Conservation (phyloP, 2,888 invertebrate genomes). For the Zygogramma bicolorata region DNA sequence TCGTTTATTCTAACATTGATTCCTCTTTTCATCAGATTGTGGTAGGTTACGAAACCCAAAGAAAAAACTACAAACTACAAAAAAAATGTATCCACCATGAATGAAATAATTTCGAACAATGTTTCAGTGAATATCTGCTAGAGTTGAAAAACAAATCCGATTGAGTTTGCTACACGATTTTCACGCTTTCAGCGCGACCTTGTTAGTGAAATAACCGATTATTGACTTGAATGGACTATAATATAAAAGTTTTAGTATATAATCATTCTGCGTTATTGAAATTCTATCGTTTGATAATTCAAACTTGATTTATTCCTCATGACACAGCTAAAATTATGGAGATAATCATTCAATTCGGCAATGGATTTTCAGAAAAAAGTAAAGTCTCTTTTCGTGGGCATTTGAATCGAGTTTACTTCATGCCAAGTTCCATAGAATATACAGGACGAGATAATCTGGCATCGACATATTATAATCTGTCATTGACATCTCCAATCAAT, state of each 20-base stretch:
- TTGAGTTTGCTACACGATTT: not conserved
- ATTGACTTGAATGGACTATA: not conserved
- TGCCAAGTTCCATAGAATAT: too few relatives aligned
- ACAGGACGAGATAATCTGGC: too few relatives aligned
- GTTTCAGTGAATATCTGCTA: not conserved
- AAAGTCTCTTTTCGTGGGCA: too few relatives aligned
- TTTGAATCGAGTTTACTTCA: too few relatives aligned
- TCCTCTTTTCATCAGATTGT: too few relatives aligned
- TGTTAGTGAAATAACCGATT: not conserved
- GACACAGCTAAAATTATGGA: not conserved
- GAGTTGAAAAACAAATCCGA: not conserved
- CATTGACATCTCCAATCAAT: too few relatives aligned
- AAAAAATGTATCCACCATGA: too few relatives aligned
- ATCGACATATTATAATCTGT: too few relatives aligned
- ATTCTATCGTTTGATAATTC: not conserved
- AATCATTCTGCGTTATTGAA: not conserved
- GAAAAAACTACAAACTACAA: too few relatives aligned
- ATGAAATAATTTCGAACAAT: not conserved
- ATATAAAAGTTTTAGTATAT: not conserved
- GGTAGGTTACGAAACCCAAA: too few relatives aligned
- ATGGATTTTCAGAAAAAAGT: too few relatives aligned
- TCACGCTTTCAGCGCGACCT: not conserved
- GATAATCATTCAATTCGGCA: not conserved
- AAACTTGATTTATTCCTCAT: not conserved
- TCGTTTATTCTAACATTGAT: too few relatives aligned